These are phyloP conservation scores for Drosophila formosana DNA, from an alignment of 2,888 invertebrate genomes.

Conservation along the genomic window DNA sequence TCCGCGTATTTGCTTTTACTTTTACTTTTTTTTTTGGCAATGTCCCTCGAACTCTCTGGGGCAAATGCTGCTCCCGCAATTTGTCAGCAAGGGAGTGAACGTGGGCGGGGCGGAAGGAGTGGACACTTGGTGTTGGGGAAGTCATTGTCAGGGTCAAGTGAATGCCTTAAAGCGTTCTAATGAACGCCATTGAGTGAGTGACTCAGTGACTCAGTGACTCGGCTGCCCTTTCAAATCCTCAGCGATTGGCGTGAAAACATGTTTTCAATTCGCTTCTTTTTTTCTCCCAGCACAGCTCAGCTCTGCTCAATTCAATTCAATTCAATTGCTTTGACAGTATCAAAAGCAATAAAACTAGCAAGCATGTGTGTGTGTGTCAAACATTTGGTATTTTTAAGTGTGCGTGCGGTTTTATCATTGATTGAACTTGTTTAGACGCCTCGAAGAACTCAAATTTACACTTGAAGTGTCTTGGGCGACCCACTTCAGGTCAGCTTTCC, in stretches of 20 bases:
- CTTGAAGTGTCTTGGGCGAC: slow-evolving; percentile 62
- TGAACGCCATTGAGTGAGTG: slow-evolving; percentile 65
- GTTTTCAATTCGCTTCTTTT: slow-evolving; percentile 20
- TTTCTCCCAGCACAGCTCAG: background rate
- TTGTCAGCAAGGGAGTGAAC: slow-evolving; percentile 50
- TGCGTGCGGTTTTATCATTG: slow-evolving; percentile 71
- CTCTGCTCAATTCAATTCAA: slow-evolving; percentile 50
- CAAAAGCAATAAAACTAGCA: slow-evolving; percentile 56
- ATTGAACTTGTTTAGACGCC: slow-evolving; percentile 71
- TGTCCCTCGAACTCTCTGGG: slow-evolving; percentile 42
- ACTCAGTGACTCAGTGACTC: slow-evolving; percentile 26
- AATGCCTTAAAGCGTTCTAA: slow-evolving; percentile 64
- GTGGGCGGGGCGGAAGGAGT: background rate
- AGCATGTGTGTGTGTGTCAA: slow-evolving; percentile 15
- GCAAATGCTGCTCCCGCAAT: slow-evolving; percentile 55
- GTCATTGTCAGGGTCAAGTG: slow-evolving; percentile 54
- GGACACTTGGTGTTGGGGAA: slow-evolving; percentile 10
- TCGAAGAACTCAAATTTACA: slow-evolving; percentile 71
- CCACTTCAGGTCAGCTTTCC: slow-evolving; percentile 18
- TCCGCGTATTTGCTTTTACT: slow-evolving; percentile 45
- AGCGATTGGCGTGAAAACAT: slow-evolving; percentile 44
- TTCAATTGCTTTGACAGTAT: slow-evolving; percentile 67
- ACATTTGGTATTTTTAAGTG: slow-evolving; percentile 27
- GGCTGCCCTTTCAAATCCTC: slow-evolving; percentile 52
- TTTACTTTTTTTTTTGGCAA: slow-evolving; percentile 37